Percentiles rank a stretch among this genome's conserved stretches.
Evolutionary conservation across 2,113 vertebrate genomes (phyloP).

Genomic region (Petrocephalus zakoni): DNA sequence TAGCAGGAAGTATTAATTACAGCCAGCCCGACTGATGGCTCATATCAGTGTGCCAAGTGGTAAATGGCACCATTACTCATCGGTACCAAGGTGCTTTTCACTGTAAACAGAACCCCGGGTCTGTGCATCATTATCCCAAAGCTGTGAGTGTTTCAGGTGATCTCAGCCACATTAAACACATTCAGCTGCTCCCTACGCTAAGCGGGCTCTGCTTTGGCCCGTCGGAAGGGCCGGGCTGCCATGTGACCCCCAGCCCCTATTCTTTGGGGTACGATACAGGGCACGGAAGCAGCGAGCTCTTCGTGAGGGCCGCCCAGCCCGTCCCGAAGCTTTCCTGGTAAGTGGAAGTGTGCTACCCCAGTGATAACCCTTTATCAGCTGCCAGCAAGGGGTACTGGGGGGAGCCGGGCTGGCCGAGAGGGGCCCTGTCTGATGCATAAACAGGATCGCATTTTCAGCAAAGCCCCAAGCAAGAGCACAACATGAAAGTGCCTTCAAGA

Average conservation of each 20-base stretch:
- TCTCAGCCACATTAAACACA: background rate
- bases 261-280: background rate
- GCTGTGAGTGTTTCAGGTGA: background rate
- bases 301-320: background rate
- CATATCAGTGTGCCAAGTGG: background rate
- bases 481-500: background rate
- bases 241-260: background rate
- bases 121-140: background rate
- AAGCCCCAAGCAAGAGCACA: background rate
- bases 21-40: background rate
- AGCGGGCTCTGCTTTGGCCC: background rate
- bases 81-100: background rate
- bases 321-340: slow-evolving; percentile 18
- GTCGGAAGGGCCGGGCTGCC: background rate
- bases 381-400: slow-evolving; percentile 10
- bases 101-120: background rate
- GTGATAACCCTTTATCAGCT: slow-evolving; percentile 68
- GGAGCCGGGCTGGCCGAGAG: slow-evolving; percentile 43
- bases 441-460: slow-evolving; percentile 20
- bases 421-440: slow-evolving; percentile 41
- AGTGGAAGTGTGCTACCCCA: slow-evolving; percentile 49
- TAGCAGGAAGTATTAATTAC: background rate
- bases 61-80: background rate
- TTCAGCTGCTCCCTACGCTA: background rate
- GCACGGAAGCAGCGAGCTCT: background rate